phyloP scores from a whole-genome alignment of 1,140 invertebrate genomes.

The Tetragnatha versicolor region DNA sequence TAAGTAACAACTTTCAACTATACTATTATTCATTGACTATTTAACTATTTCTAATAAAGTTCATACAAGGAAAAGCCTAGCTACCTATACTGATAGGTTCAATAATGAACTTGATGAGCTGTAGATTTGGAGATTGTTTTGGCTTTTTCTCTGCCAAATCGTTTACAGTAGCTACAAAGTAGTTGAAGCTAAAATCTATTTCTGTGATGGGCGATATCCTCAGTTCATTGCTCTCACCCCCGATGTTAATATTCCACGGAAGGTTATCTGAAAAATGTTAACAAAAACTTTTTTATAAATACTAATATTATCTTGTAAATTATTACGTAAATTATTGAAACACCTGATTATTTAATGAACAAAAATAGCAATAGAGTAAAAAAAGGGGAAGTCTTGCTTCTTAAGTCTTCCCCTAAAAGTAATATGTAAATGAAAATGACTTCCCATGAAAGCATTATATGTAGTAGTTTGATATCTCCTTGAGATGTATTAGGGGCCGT shows the following conservation, averaged over 20 bases:
- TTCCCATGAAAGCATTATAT: too few species aligned
- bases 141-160: not conserved
- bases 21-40: not conserved
- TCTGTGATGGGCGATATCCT: constrained; percentile 37
- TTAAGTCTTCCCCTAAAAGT: too few species aligned
- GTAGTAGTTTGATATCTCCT: too few species aligned
- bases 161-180: not conserved
- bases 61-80: not conserved
- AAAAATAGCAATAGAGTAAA: too few species aligned
- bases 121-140: not conserved
- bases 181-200: constrained; percentile 27
- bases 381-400: too few species aligned
- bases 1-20: not conserved
- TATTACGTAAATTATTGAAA: not conserved
- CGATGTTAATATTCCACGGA: constrained; percentile 34
- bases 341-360: not conserved
- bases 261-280: not conserved
- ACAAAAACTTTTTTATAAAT: not conserved
- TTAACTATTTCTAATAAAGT: too few species aligned
- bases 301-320: not conserved
- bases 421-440: too few species aligned
- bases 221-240: constrained; percentile 20
- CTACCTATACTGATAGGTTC: constrained; percentile 37
- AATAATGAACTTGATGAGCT: constrained; percentile 5
- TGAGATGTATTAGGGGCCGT: too few species aligned